A percentile compares a stretch with the other conserved stretches of the same genome.
Evolutionary conservation across 2,797 vertebrate genomes (phyloP).

Genomic region (Intellagama lesueurii): DNA sequence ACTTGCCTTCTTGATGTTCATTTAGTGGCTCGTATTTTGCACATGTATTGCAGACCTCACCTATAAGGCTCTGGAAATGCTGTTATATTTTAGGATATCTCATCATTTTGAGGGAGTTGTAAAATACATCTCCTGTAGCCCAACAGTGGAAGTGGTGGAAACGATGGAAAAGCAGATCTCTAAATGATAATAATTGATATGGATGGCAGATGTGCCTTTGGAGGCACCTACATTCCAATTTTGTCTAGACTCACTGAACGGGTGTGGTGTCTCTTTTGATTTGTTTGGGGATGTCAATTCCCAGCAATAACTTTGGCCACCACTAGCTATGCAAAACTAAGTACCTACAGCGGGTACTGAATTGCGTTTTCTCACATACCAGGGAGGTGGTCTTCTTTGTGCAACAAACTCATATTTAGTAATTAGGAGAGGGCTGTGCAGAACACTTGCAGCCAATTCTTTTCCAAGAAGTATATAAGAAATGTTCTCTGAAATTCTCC

Average conservation of each 20-base stretch:
- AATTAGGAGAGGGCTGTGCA: not conserved
- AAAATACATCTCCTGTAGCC: not conserved
- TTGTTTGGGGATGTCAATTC: not conserved
- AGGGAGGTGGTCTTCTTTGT: not conserved
- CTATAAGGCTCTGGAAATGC: not conserved
- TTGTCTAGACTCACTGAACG: not conserved
- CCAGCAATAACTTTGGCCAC: not conserved
- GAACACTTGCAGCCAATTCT: not conserved
- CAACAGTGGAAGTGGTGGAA: not conserved
- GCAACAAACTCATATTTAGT: not conserved
- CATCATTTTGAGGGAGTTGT: not conserved
- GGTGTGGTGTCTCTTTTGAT: not conserved
- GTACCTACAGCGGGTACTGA: not conserved
- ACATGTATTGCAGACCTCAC: not conserved
- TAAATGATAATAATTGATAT: not conserved
- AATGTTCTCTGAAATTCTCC: not conserved
- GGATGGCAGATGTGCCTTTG: not conserved
- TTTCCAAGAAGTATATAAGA: not conserved
- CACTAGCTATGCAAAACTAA: not conserved
- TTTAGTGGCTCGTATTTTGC: not conserved
- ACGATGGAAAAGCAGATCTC: not conserved
- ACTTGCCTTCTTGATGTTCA: not conserved
- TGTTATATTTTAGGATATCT: not conserved
- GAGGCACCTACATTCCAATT: not conserved
- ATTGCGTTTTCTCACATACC: not conserved